Conservation (phyloP, 2,888 invertebrate genomes). For the Agrotis puta region DNA sequence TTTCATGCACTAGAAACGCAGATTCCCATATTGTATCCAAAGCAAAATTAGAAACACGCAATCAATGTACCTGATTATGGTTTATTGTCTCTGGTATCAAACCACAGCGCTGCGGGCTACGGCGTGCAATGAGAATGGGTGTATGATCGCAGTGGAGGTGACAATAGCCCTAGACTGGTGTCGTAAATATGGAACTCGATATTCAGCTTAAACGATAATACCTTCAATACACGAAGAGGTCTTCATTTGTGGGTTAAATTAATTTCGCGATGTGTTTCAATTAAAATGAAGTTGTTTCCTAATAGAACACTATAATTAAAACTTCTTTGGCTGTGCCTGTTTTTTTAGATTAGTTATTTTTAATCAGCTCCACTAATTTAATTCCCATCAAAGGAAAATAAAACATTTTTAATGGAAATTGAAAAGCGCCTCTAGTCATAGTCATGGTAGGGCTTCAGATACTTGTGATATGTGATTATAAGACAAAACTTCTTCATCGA, state of each 20-base stretch:
- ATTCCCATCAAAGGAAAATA: no score
- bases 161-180: conserved; percentile 49
- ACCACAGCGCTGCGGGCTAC: conserved; percentile 49
- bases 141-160: conserved; percentile 37
- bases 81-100: conserved; percentile 51
- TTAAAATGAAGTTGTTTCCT: no score
- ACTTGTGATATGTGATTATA: no score
- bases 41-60: conserved; percentile 50
- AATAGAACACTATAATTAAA: neutral
- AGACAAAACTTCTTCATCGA: no score
- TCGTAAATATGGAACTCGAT: conserved; percentile 25
- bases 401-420: no score
- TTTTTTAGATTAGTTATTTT: no score
- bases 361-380: no score
- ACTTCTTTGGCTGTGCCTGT: neutral
- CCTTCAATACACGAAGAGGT: conserved; percentile 1
- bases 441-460: no score
- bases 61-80: conserved; percentile 51
- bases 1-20: neutral
- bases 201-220: conserved; percentile 24
- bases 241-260: neutral
- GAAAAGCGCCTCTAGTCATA: no score
- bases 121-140: conserved; percentile 48
- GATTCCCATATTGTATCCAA: conserved; percentile 1
- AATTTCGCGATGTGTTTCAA: neutral